These are phyloP conservation scores for Leucania comma DNA, from an alignment of 2,888 invertebrate species.

Conservation along the genomic window DNA sequence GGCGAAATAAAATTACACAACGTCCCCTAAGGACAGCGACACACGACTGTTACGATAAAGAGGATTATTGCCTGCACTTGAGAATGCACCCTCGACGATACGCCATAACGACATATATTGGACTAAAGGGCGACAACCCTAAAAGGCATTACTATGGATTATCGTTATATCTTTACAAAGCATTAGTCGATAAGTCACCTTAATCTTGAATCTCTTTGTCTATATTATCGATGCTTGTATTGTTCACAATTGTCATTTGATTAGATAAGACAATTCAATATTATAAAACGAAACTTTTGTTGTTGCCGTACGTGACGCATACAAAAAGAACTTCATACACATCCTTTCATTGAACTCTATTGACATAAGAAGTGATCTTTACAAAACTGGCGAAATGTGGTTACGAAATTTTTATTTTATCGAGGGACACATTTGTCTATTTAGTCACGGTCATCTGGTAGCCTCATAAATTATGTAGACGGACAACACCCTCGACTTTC, in stretches of 20 bases:
- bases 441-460: conserved; percentile 76
- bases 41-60: conserved; percentile 83
- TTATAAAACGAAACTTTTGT: conserved; percentile 34
- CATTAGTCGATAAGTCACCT: conserved; percentile 84
- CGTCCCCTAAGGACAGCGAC: conserved; percentile 75
- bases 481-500: conserved; percentile 75
- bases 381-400: conserved; percentile 10
- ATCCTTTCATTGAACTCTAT: conserved; percentile 16
- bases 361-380: neutral
- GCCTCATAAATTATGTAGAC: conserved; percentile 74
- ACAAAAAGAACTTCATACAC: conserved; percentile 1
- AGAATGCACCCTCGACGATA: conserved; percentile 82
- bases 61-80: conserved; percentile 86
- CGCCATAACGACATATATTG: conserved; percentile 77
- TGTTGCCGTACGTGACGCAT: conserved; percentile 17
- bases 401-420: conserved; percentile 28
- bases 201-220: conserved; percentile 82
- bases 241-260: conserved; percentile 59
- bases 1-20: conserved; percentile 84
- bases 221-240: conserved; percentile 56
- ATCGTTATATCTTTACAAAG: conserved; percentile 85
- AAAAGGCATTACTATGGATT: conserved; percentile 82
- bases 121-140: conserved; percentile 82
- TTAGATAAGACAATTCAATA: conserved; percentile 53
- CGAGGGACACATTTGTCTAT: conserved; percentile 55